phyloP scores from a whole-genome alignment of 2,888 invertebrate genomes.

The Tortricodes alternella region DNA sequence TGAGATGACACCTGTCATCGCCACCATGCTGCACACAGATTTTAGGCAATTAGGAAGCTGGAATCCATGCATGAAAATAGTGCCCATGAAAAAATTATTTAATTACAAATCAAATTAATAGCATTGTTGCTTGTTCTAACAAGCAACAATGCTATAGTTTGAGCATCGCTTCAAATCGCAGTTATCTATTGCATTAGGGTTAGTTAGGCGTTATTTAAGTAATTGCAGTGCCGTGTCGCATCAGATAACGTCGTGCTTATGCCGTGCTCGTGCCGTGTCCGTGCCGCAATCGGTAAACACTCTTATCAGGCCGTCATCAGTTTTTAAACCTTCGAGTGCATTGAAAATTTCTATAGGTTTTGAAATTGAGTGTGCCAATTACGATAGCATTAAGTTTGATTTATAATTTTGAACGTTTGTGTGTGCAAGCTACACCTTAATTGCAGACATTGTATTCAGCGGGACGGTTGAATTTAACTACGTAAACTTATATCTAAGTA shows the following conservation, averaged over 20 bases:
- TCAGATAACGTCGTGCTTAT: constrained; percentile 51
- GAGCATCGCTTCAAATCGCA: constrained; percentile 43
- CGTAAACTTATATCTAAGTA: too few species aligned
- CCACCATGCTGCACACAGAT: too few species aligned
- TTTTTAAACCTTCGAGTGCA: neutral
- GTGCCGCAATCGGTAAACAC: constrained; percentile 17
- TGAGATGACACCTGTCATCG: too few species aligned
- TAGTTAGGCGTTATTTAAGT: constrained; percentile 57
- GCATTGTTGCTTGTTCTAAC: too few species aligned
- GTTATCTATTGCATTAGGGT: constrained; percentile 42
- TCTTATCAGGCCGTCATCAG: constrained; percentile 6
- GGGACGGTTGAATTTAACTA: too few species aligned
- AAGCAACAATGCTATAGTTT: constrained; percentile 39
- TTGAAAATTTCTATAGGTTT: neutral
- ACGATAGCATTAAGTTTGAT: neutral
- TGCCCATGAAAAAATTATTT: too few species aligned
- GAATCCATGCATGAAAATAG: too few species aligned
- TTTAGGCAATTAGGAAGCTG: too few species aligned
- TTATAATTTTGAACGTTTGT: too few species aligned
- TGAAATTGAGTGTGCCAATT: neutral
- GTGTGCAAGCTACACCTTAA: too few species aligned
- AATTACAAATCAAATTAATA: too few species aligned
- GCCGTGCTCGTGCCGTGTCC: constrained; percentile 50
- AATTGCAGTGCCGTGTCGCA: constrained; percentile 51
- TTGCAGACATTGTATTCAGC: too few species aligned